Percentiles rank a stretch among this genome's conserved stretches.
phyloP scores from a whole-genome alignment of 2,113 vertebrate genomes.

The Vidua macroura region DNA sequence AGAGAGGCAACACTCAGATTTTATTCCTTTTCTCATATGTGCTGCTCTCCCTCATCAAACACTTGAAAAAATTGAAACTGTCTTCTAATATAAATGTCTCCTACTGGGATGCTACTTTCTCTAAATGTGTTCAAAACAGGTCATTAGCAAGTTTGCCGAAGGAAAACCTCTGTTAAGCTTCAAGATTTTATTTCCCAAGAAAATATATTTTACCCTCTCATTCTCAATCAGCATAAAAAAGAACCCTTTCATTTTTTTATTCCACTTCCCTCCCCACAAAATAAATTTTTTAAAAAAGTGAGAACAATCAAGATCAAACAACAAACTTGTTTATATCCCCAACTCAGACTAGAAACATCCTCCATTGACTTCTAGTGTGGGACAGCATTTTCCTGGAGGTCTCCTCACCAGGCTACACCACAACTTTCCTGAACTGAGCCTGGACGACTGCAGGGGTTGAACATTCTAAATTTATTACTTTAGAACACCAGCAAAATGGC shows the following conservation, averaged over 20 bases:
- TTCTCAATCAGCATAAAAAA: not conserved
- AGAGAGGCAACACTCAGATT: not conserved
- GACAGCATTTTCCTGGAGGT: not conserved
- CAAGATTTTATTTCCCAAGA: not conserved
- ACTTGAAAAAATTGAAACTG: not conserved
- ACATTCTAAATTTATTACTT: not conserved
- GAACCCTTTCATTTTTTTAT: fast-evolving
- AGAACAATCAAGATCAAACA: not conserved
- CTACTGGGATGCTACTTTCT: not conserved
- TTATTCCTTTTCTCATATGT: not conserved
- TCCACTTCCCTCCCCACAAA: not conserved
- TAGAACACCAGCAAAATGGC: not conserved
- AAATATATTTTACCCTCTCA: not conserved
- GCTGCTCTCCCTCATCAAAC: conserved; percentile 30
- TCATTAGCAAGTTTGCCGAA: conserved; percentile 23
- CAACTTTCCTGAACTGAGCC: not conserved
- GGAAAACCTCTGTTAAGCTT: not conserved
- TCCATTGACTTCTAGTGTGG: not conserved
- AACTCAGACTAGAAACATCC: not conserved
- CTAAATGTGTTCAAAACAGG: conserved; percentile 25
- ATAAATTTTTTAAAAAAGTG: not conserved
- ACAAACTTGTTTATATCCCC: not conserved
- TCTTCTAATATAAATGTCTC: not conserved
- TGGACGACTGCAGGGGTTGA: not conserved
- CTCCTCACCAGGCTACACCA: not conserved